Conservation (phyloP, 2,888 invertebrate genomes). For the Napeogenes inachia region DNA sequence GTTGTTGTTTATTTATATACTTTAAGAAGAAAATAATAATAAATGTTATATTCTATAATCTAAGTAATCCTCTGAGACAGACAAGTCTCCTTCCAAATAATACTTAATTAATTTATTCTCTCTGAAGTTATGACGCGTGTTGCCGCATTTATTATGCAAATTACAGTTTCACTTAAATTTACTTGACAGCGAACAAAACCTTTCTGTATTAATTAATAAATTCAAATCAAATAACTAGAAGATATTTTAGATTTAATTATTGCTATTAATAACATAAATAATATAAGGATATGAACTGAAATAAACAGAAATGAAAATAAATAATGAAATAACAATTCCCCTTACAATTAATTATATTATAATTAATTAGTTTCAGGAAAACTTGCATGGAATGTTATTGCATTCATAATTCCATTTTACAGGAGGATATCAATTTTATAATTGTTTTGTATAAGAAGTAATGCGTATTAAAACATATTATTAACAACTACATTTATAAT, state of each 20-base stretch:
- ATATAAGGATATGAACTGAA: too few relatives aligned
- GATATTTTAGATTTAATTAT: too few relatives aligned
- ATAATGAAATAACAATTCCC: background rate
- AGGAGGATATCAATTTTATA: background rate
- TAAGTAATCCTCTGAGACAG: background rate
- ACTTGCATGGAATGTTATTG: slow-evolving; percentile 13
- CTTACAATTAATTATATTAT: background rate
- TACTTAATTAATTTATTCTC: slow-evolving; percentile 59
- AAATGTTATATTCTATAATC: background rate
- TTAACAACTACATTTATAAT: too few relatives aligned
- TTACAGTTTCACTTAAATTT: slow-evolving; percentile 39
- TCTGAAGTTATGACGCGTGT: slow-evolving; percentile 62
- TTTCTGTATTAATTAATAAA: slow-evolving; percentile 32
- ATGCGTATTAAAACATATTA: too few relatives aligned
- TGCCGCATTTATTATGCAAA: slow-evolving; percentile 62
- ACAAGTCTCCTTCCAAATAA: slow-evolving; percentile 17
- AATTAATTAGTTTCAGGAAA: slow-evolving; percentile 22
- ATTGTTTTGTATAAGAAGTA: too few relatives aligned
- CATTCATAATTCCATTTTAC: slow-evolving; percentile 1
- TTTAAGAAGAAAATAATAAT: too few relatives aligned
- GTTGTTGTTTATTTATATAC: too few relatives aligned
- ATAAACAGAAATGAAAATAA: too few relatives aligned
- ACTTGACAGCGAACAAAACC: slow-evolving; percentile 23
- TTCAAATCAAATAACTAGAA: slow-evolving; percentile 7
- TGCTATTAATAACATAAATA: too few relatives aligned